Evolutionary conservation across 1,140 invertebrate genomes (phyloP), one percentile per base, ranked within the genome.

Genomic region (Papilio machaon): DNA sequence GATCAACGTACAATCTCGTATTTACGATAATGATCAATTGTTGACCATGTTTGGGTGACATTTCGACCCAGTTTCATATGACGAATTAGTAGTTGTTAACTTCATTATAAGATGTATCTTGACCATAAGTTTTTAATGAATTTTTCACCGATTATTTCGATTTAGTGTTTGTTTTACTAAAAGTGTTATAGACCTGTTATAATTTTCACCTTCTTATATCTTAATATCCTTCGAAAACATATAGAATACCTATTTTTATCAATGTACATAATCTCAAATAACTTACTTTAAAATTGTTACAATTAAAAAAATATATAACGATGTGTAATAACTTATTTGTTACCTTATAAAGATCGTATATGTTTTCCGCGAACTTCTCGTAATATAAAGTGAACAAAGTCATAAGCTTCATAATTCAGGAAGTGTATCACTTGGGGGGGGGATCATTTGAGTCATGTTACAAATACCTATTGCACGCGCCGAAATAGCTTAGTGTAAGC

Each of bases 21-120:
- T 70, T 70, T 35, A 70, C 64, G 64, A 70, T 70, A 70, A 70
- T 70, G 64, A 70, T 11, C 64, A 70, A 70, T 70, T 70, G 64
- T 67, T 67, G 64, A 67, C 64, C 64, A 67, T 67, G 23, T 67
- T 15, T 35, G 64, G 64, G 5, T 35, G 64, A 67, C 64, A 30
- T 67, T 13, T 35, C 64, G 64, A 67, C 64, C 64, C n/a, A 23
- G 13, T 67, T 67, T 35, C 64, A 30, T 35, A 35, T 67, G 64
- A 67, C 7, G 64, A 35, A 67, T 60, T 13, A 54, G 52, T 17
- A 9, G 64, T 35, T 23, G 15, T 30, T 67, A 35, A 15, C 10
- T 67, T 67, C 23, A 67, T 60, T 19, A 64, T 64, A 64, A 11
- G 7, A 60, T 10, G 13, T 15, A 35, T 67, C 23, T 35, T 35